Evolutionary conservation across 2,888 invertebrate genomes (phyloP).

Genomic region (Siphlonurus alternatus): DNA sequence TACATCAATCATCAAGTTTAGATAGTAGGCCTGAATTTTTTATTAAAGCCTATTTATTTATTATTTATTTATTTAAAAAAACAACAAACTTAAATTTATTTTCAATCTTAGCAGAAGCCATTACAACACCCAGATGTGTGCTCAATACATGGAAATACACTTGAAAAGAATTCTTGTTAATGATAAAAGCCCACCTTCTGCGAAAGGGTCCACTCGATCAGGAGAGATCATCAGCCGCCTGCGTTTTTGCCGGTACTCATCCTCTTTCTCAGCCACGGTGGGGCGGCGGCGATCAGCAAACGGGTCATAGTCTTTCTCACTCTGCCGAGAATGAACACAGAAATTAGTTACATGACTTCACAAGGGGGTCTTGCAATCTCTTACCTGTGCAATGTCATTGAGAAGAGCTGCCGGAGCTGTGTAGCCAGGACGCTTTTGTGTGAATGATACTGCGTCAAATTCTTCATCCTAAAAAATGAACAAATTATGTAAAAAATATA

Average conservation of each 20-base stretch:
- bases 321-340: constrained; percentile 31
- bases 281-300: constrained; percentile 82
- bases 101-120: neutral
- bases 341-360: neutral
- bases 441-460: constrained; percentile 51
- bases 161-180: too few relatives aligned
- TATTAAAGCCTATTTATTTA: too few relatives aligned
- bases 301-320: constrained; percentile 85
- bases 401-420: constrained; percentile 76
- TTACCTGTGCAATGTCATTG: constrained; percentile 78
- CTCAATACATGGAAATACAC: neutral
- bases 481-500: neutral
- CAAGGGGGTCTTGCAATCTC: too few relatives aligned
- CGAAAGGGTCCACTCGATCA: constrained; percentile 92
- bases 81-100: neutral
- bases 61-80: too few relatives aligned
- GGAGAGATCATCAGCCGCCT: constrained; percentile 89
- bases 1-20: neutral
- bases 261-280: constrained; percentile 90
- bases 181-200: constrained; percentile 57
- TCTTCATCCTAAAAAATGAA: constrained; percentile 53
- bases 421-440: constrained; percentile 57
- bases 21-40: neutral
- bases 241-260: constrained; percentile 85
- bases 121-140: neutral